Percentiles rank a stretch among this genome's conserved stretches.
phyloP scores from a whole-genome alignment of 2,888 invertebrate species.

The Stratiomys singularior region DNA sequence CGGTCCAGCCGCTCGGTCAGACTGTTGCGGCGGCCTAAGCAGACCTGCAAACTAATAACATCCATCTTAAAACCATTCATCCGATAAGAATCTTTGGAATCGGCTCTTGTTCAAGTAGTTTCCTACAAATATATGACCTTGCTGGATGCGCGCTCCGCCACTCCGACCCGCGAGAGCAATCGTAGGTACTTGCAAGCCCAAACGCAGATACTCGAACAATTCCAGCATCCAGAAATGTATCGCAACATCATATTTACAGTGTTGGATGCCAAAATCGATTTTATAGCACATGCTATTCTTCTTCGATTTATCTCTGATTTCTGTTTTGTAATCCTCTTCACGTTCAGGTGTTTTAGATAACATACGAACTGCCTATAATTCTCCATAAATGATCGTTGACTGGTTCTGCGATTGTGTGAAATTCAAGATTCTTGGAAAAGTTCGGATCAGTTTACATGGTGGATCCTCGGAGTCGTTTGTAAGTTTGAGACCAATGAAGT shows the following conservation, averaged over 20 bases:
- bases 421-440: slow-evolving; percentile 33
- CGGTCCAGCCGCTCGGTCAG: not conserved
- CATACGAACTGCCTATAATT: not conserved
- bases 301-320: slow-evolving; percentile 8
- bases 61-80: slow-evolving; percentile 48
- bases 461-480: no score
- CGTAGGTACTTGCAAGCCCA: not conserved
- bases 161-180: not conserved
- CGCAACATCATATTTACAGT: slow-evolving; percentile 30
- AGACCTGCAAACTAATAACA: slow-evolving; percentile 49
- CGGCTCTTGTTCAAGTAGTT: slow-evolving; percentile 40
- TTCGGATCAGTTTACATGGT: slow-evolving; percentile 20
- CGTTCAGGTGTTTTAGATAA: slow-evolving; percentile 22
- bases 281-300: slow-evolving; percentile 8
- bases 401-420: not conserved
- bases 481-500: no score
- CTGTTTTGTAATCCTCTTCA: slow-evolving; percentile 4
- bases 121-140: slow-evolving; percentile 39
- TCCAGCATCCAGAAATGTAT: not conserved
- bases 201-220: not conserved
- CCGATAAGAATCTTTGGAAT: slow-evolving; percentile 50
- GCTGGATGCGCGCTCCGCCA: not conserved
- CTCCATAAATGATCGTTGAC: slow-evolving; percentile 11
- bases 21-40: slow-evolving; percentile 26
- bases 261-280: slow-evolving; percentile 41